Base-by-base conservation (phyloP, 1,140 invertebrate species). In the Achroia grisella region DNA sequence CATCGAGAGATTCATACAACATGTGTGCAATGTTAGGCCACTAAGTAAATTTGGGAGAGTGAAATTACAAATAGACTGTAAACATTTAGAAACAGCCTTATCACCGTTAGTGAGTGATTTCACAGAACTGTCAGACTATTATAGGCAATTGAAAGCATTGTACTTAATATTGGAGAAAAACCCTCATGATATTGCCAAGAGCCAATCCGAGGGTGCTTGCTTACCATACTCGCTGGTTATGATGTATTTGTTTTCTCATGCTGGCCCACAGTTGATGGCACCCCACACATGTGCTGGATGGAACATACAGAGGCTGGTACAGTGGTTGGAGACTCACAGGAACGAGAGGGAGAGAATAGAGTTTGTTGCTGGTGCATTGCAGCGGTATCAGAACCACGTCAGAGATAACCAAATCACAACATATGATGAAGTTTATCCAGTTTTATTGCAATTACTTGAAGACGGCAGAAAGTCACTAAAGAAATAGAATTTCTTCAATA, bases 1-100 rank as follows among this genome's bases (percentile, higher is more conserved):
- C 59, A 91, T 98, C 35, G 93, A 97, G 55, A 83, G 97, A 17
- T 97, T 98, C 75, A 89, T 97, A 1, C 89, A 95, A 37, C 96
- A 98, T 78, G 90, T 93, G 8, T 93, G 93, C 58, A 89, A 98
- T 28, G 76, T 98, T 8, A 87, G 95, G 12, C 96, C 96, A 0
- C 68, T 98, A 1, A 94, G 91, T 10, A 88, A 90, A 33, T 93
- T 91, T 44, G 95, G 96, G 0, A 89, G 94, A 56, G 87, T 90
- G 10, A 92, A 95, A 62, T 86, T 98, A 4, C 91, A 95, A 48
- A 89, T 91, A 9, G 97, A 98, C 77, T 97, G 95, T 72, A 90
- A 90, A 56, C 90, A 93, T 51, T 72, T 91, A 52, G 90, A 91
- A 52, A 74, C 80, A n/a, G 86, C 88, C 4, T 56, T 91, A n/a